Evolutionary conservation across 1,140 invertebrate genomes (phyloP).

Genomic region (Eumaeus atala): DNA sequence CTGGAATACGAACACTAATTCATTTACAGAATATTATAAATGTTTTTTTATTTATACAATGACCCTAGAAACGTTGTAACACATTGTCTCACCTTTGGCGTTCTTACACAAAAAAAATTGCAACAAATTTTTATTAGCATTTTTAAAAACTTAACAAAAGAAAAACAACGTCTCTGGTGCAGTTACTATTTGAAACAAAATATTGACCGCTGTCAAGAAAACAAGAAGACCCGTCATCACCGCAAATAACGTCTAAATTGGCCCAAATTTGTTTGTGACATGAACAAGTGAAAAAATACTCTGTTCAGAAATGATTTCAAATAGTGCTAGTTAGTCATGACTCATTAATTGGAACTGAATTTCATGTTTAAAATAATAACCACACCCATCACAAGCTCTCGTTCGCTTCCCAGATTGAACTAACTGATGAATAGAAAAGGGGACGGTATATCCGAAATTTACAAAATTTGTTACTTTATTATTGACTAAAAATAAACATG

Average conservation of each 20-base stretch:
- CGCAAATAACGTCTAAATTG: background rate
- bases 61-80: conserved; percentile 38
- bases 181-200: conserved; percentile 16
- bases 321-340: background rate
- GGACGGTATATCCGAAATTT: conserved; percentile 26
- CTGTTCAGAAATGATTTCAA: background rate
- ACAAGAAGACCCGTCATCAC: background rate
- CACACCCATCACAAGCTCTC: conserved; percentile 16
- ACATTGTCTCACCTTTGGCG: conserved; percentile 59
- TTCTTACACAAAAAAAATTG: conserved; percentile 55
- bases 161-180: conserved; percentile 34
- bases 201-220: conserved; percentile 13
- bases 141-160: conserved; percentile 64
- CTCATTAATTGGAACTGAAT: conserved; percentile 12
- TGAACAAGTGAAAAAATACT: background rate
- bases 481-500: conserved; percentile 6
- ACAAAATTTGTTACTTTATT: conserved; percentile 5
- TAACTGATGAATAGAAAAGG: conserved; percentile 24
- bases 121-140: conserved; percentile 46
- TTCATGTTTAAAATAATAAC: conserved; percentile 21
- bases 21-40: conserved; percentile 31
- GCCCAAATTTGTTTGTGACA: background rate
- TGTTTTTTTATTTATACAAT: conserved; percentile 64
- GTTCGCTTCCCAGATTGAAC: conserved; percentile 32
- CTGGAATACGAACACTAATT: conserved; percentile 25